Conservation (phyloP, 2,113 vertebrate species). For the Thunnus thynnus region DNA sequence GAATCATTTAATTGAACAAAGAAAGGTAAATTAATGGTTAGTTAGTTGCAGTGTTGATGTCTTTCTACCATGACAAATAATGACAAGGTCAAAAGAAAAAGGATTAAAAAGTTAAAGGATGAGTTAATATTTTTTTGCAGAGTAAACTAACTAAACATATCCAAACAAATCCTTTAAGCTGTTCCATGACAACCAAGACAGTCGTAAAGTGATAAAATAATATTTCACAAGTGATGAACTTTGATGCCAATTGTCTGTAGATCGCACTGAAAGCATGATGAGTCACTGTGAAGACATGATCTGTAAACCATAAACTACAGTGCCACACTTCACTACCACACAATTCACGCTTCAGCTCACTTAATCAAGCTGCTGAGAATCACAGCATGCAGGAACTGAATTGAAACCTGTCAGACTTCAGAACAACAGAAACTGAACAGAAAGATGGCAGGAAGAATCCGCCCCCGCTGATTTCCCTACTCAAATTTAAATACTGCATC, state of each 20-base stretch:
- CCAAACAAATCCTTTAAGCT: neutral
- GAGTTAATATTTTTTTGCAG: too few relatives aligned
- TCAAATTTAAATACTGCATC: conserved; percentile 14
- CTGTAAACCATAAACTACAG: neutral
- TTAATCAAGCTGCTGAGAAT: conserved; percentile 2
- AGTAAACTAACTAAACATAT: too few relatives aligned
- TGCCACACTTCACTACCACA: too few relatives aligned
- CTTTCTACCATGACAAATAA: too few relatives aligned
- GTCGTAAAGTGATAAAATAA: neutral
- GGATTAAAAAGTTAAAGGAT: too few relatives aligned
- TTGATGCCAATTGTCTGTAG: neutral
- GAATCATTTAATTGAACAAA: too few relatives aligned
- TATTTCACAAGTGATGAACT: conserved; percentile 4
- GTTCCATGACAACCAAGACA: neutral
- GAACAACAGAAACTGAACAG: neutral
- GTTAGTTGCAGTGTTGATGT: too few relatives aligned
- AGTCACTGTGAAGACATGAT: neutral
- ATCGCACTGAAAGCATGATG: neutral
- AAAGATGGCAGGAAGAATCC: neutral
- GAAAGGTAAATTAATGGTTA: too few relatives aligned
- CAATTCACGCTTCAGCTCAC: neutral
- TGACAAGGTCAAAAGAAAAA: too few relatives aligned
- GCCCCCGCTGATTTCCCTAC: neutral
- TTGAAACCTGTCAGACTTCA: neutral
- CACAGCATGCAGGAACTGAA: conserved; percentile 1